Evolutionary conservation across 2,888 invertebrate species (phyloP), one percentile per base, ranked within the genome.

Genomic region (Acanthacorydalis orientalis): DNA sequence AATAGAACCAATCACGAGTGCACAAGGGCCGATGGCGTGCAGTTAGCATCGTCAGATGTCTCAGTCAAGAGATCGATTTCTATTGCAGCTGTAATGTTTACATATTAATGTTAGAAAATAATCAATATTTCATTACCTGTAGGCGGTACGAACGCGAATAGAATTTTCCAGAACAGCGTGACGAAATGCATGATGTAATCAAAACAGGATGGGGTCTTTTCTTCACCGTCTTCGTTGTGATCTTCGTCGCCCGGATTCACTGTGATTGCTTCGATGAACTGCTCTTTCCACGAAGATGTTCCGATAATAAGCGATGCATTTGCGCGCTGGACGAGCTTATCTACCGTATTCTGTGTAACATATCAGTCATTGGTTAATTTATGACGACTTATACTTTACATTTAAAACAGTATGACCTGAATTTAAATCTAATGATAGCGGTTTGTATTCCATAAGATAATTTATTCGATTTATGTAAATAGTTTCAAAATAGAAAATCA

Each of bases 201-300:
- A 51, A 80, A 74, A 59, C 85, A 83, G 23, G 90, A 86, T 12
- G 91, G 95, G 54, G 82, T 73, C 62, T 83, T 75, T 51, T 62
- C 59, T 32, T 61, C 64, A 4, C 59, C 79, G 4, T 68, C 65
- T 31, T 72, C 78, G 47, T 75, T 75, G 3, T 61, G 67, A n/a
- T 67, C 71, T 35, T 71, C 74, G 49, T 73, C 74, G 80, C 93
- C 93, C 60, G 91, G 79, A 60, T 82, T 88, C 46, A 97, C 95
- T 40, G 92, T 92, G 53, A 98, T 70, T 37, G 97, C 98, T 68
- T 97, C 97, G 59, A 86, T 74, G 64, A 98, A 98, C 69, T 99
- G 98, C 62, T 99, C 98, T 64, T 86, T 89, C 98, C 98, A 98
- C 1, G 95, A 92, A n/a, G 92, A 92, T 14, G 97, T 95, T 51